These are phyloP conservation scores for Urocolius indicus DNA, from an alignment of 2,113 vertebrate genomes.

Conservation along the genomic window DNA sequence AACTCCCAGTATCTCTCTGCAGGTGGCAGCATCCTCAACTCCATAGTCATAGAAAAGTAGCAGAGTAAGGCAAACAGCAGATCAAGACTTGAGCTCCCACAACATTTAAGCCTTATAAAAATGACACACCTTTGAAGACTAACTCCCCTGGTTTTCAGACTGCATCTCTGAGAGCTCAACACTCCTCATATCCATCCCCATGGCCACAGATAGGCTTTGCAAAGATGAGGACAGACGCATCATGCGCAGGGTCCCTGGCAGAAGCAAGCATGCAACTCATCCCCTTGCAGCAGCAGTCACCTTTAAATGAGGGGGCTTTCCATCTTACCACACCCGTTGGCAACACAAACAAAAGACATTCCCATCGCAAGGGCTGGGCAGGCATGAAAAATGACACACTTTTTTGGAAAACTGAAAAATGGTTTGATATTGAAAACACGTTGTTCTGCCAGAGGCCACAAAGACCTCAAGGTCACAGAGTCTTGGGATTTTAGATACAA, in stretches of 20 bases:
- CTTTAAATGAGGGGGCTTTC: rapidly evolving
- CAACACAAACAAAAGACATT: not conserved
- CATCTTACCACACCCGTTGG: not conserved
- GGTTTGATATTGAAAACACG: not conserved
- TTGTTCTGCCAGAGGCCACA: not conserved
- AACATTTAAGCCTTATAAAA: not conserved
- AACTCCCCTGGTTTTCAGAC: not conserved
- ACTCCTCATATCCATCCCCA: not conserved
- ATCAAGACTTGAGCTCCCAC: not conserved
- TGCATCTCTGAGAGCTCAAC: not conserved
- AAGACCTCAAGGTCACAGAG: not conserved
- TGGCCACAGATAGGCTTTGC: not conserved
- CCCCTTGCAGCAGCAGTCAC: not conserved
- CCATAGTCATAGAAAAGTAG: not conserved
- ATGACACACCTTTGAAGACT: rapidly evolving
- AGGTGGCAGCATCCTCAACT: not conserved
- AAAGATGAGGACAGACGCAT: not conserved
- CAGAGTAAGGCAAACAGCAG: not conserved
- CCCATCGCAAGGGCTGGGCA: not conserved
- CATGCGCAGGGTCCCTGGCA: not conserved
- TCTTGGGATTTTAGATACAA: not conserved
- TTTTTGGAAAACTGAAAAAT: not conserved
- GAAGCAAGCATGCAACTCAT: not conserved
- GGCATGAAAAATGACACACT: not conserved
- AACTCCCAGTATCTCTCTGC: not conserved